Evolutionary conservation across 2,113 vertebrate species (phyloP).

Genomic region (Lutjanus erythropterus): DNA sequence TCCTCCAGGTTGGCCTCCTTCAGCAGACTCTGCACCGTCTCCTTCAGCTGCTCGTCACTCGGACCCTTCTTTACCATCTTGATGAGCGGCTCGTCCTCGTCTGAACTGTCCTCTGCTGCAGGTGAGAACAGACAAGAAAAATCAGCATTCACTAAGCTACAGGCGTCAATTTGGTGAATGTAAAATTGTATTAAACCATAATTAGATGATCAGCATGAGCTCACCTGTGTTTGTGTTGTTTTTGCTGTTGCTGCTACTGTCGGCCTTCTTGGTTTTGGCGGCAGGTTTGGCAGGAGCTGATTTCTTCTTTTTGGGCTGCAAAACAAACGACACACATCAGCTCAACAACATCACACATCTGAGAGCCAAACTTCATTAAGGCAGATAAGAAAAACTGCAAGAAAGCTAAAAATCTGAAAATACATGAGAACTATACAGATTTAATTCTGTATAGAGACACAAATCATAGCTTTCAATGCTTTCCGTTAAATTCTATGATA

Average conservation of each 20-base stretch:
- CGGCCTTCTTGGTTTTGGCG: slow-evolving; percentile 95
- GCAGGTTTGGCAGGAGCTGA: slow-evolving; percentile 74
- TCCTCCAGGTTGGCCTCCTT: slow-evolving; percentile 93
- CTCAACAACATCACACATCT: neutral
- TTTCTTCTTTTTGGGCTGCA: slow-evolving; percentile 90
- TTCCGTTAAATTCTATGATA: too few relatives aligned
- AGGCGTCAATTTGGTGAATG: rapidly evolving
- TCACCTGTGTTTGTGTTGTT: slow-evolving; percentile 87
- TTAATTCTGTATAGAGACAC: too few relatives aligned
- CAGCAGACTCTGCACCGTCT: slow-evolving; percentile 90
- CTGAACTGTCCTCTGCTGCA: slow-evolving; percentile 91
- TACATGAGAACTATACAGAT: too few relatives aligned
- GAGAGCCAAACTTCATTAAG: too few relatives aligned
- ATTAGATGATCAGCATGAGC: neutral
- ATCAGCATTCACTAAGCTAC: neutral
- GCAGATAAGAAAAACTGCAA: too few relatives aligned
- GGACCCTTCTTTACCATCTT: slow-evolving; percentile 93
- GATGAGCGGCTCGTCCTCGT: slow-evolving; percentile 95
- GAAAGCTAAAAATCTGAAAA: too few relatives aligned
- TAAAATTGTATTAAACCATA: neutral
- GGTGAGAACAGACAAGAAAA: rapidly evolving
- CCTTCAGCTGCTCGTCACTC: slow-evolving; percentile 91
- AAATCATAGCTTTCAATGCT: too few relatives aligned
- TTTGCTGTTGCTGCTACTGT: slow-evolving; percentile 93
- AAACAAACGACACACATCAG: neutral